Base-by-base conservation (phyloP, 1,140 invertebrate species). In the Eumeta japonica region DNA sequence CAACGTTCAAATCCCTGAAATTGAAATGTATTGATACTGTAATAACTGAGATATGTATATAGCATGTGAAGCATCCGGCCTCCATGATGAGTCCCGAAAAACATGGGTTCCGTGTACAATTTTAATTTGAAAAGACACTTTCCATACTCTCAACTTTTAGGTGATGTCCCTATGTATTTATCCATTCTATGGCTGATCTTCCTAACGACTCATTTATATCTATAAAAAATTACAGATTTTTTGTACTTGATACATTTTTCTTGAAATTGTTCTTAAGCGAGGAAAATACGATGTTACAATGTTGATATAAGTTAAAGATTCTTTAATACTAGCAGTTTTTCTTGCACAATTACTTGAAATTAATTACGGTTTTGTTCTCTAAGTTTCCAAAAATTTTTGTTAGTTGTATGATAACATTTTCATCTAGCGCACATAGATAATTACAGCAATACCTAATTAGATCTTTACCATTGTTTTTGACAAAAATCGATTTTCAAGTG, bases 221-320 rank as follows among this genome's bases (percentile, higher is more conserved):
- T 18, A 5, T 19, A 35, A 19, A 16, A 35, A 11, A 3, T 35
- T 35, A 35, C 12, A 36, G 28, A 10, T 4, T 35, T 33, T 40
- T 5, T 37, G 18, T 33, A 44, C 19, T 38, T 41, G 19, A 37
- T 49, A 43, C 20, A 36, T 37, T 11, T 42, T 33, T 44, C 41
- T 41, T 10, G 14, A 16, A 20, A 41, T 32, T 3, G 33, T 35
- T 11, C 33, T 17, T 10, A 45, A 12, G n/a, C 29, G 33, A 18
- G 43, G 43, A 28, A 32, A 45, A 45, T 45, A 38, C 24, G 43
- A 20, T 29, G 38, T 39, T 18, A 44, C 12, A 24, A 10, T 39
- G 13, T 43, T 33, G 29, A 43, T 42, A 27, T 14, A 42, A 14
- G 11, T 37, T 1, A 42, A 5, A 28, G 32, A 17, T 11, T 36